Conservation (phyloP, 2,797 vertebrate species). For the Phrynocephalus forsythii region DNA sequence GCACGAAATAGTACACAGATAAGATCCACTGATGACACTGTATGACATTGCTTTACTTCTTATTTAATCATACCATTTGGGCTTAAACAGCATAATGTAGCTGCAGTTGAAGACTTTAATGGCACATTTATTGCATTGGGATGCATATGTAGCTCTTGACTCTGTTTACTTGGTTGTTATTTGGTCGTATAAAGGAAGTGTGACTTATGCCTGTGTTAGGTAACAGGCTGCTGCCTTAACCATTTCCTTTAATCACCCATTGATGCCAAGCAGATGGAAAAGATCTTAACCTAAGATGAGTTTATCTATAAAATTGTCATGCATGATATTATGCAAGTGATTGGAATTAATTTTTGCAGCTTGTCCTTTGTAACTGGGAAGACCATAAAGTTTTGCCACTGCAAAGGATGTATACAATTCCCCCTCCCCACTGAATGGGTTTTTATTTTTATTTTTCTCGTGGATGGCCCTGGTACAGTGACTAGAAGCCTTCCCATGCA, state of each 20-base stretch:
- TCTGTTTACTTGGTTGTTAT: background rate
- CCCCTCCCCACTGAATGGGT: too few relatives aligned
- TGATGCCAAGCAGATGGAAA: background rate
- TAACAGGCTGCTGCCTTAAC: background rate
- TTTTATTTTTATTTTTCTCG: background rate
- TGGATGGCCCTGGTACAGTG: background rate
- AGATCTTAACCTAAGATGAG: background rate
- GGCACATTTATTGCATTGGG: background rate
- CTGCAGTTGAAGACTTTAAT: background rate
- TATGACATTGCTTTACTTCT: constrained; percentile 48
- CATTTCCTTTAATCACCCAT: background rate
- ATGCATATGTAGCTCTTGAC: background rate
- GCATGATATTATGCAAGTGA: background rate
- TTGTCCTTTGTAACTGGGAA: constrained; percentile 14
- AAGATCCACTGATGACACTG: constrained; percentile 44
- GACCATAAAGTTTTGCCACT: constrained; percentile 5
- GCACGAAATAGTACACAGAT: constrained; percentile 36
- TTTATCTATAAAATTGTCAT: background rate
- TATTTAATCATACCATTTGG: constrained; percentile 39
- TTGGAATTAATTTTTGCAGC: background rate
- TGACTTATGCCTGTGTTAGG: background rate
- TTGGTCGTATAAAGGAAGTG: background rate
- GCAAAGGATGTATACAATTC: background rate
- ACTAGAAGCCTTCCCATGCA: background rate
- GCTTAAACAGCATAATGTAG: background rate